Evolutionary conservation across 2,888 invertebrate genomes (phyloP).

Genomic region (Andrena dorsata): DNA sequence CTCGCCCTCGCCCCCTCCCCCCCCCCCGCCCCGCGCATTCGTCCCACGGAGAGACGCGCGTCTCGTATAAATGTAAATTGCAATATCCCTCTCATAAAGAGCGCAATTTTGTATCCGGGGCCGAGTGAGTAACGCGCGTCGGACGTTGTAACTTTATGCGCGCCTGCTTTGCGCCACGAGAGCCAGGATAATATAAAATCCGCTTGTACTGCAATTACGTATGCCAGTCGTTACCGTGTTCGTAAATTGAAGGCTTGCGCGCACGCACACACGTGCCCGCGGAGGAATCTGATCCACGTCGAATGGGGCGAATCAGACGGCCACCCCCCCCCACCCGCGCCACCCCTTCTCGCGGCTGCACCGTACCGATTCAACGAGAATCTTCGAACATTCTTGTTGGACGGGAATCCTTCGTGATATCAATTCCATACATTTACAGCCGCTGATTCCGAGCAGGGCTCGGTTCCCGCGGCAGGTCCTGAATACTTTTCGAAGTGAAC

Average conservation of each 20-base stretch:
- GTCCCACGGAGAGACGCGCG: conserved; percentile 9
- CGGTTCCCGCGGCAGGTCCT: too few species aligned
- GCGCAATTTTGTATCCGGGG: conserved; percentile 47
- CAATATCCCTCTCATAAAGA: conserved; percentile 51
- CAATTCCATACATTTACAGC: too few species aligned
- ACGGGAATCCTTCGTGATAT: too few species aligned
- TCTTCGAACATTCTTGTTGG: too few species aligned
- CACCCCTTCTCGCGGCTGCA: too few species aligned
- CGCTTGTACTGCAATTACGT: conserved; percentile 50
- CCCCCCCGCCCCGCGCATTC: background rate
- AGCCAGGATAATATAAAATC: conserved; percentile 53
- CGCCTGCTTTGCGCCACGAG: conserved; percentile 27
- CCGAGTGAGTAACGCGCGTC: conserved; percentile 30
- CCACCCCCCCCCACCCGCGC: too few species aligned
- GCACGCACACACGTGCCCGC: too few species aligned
- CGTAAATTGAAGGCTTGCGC: conserved; percentile 24
- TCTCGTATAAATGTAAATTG: conserved; percentile 63
- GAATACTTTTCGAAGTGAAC: too few species aligned
- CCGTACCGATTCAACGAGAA: too few species aligned
- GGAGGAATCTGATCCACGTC: too few species aligned
- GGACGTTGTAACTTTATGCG: conserved; percentile 30
- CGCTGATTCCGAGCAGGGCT: too few species aligned
- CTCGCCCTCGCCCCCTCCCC: background rate
- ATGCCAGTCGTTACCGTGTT: conserved; percentile 29
- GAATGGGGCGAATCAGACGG: too few species aligned